Evolutionary conservation across 2,797 vertebrate species (phyloP).

Genomic region (Clamator glandarius): DNA sequence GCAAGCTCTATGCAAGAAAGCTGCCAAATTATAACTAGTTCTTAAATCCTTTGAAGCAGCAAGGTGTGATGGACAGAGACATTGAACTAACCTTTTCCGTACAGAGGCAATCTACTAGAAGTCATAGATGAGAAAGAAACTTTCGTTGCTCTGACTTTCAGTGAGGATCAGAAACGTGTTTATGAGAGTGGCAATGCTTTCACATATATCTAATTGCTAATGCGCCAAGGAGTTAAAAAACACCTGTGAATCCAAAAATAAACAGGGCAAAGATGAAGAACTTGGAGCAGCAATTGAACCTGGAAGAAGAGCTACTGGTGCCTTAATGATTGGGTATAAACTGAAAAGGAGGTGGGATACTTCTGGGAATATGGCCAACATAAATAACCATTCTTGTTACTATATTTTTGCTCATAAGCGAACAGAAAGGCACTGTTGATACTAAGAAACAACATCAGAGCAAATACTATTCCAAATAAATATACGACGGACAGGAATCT

Average conservation of each 20-base stretch:
- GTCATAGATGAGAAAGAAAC: background rate
- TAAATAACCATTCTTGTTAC: background rate
- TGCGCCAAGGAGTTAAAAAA: background rate
- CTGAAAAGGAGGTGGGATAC: background rate
- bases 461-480: background rate
- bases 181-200: background rate
- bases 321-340: background rate
- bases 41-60: background rate
- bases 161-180: background rate
- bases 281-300: background rate
- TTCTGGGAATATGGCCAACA: background rate
- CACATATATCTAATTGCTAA: background rate
- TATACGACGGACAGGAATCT: background rate
- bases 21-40: background rate
- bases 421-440: background rate
- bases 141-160: background rate
- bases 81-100: background rate
- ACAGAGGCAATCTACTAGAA: background rate
- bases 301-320: background rate
- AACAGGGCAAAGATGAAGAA: background rate
- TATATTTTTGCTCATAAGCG: background rate
- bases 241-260: background rate
- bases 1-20: background rate
- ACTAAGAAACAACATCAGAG: background rate
- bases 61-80: background rate